phyloP scores from a whole-genome alignment of 2,113 vertebrate genomes.

The Anguilla rostrata region DNA sequence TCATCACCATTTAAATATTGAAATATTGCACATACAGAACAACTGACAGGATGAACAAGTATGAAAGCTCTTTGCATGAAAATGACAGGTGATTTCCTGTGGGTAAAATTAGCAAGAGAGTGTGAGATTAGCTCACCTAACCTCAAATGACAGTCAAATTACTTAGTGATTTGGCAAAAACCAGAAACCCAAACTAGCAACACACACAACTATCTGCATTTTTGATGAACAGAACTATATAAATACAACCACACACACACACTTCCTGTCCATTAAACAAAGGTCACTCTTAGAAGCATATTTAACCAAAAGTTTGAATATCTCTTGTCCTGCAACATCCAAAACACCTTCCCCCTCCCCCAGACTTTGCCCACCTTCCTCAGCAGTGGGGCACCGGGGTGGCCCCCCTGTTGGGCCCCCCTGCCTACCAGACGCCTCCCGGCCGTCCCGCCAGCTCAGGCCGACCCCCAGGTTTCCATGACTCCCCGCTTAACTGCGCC shows the following conservation, averaged over 20 bases:
- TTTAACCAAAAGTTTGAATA: background rate
- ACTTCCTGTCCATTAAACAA: background rate
- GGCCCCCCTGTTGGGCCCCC: slow-evolving; percentile 47
- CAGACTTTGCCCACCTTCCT: slow-evolving; percentile 33
- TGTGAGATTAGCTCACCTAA: too few species aligned
- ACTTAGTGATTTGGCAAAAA: too few species aligned
- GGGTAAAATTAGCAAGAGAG: too few species aligned
- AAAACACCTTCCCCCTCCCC: slow-evolving; percentile 35
- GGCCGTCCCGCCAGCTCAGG: slow-evolving; percentile 56
- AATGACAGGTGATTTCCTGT: background rate
- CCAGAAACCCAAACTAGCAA: too few species aligned
- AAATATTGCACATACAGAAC: too few species aligned
- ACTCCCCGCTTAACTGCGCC: too few species aligned
- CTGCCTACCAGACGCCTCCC: slow-evolving; percentile 51
- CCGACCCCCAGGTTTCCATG: slow-evolving; percentile 7
- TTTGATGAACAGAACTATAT: background rate
- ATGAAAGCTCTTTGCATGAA: background rate
- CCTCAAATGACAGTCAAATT: too few species aligned
- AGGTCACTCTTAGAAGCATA: background rate
- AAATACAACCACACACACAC: background rate
- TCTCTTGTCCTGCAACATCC: background rate
- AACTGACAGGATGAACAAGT: background rate
- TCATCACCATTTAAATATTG: background rate
- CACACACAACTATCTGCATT: background rate
- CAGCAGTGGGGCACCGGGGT: slow-evolving; percentile 51